phyloP scores from a whole-genome alignment of 2,113 vertebrate genomes.

The Periophthalmus modestus region DNA sequence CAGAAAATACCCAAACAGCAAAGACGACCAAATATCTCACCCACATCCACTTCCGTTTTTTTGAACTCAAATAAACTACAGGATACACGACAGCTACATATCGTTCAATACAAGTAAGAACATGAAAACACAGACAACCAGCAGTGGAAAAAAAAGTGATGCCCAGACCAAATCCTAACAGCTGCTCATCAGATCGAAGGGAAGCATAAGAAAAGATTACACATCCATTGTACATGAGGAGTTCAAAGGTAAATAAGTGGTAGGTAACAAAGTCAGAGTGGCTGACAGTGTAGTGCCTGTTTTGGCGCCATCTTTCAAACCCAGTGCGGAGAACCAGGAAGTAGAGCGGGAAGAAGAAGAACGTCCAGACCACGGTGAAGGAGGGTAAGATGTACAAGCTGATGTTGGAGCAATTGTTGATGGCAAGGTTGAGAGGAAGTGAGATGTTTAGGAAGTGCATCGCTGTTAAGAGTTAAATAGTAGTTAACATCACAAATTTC shows the following conservation, averaged over 20 bases:
- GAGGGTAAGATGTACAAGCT: rapidly evolving
- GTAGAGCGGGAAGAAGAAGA: slow-evolving; percentile 19
- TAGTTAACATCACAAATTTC: too few relatives aligned
- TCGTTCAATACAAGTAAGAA: slow-evolving; percentile 31
- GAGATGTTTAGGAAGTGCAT: not conserved
- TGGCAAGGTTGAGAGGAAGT: not conserved
- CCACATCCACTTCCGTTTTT: not conserved
- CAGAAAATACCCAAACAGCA: not conserved
- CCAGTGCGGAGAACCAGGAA: slow-evolving; percentile 10
- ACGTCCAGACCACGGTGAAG: not conserved
- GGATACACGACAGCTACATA: slow-evolving; percentile 42
- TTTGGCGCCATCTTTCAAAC: not conserved
- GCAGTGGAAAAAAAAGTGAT: rapidly evolving
- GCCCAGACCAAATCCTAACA: rapidly evolving
- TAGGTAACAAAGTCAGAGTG: slow-evolving; percentile 18
- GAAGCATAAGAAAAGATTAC: rapidly evolving
- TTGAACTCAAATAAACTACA: slow-evolving; percentile 13
- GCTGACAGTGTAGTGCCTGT: not conserved
- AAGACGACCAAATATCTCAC: not conserved
- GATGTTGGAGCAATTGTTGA: rapidly evolving
- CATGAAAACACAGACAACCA: not conserved
- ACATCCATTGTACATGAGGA: not conserved
- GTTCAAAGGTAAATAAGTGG: slow-evolving; percentile 7
- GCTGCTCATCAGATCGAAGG: not conserved
- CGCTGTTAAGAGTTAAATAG: not conserved